Base-by-base conservation (phyloP, 2,797 vertebrate genomes). In the Sebastes goodei region DNA sequence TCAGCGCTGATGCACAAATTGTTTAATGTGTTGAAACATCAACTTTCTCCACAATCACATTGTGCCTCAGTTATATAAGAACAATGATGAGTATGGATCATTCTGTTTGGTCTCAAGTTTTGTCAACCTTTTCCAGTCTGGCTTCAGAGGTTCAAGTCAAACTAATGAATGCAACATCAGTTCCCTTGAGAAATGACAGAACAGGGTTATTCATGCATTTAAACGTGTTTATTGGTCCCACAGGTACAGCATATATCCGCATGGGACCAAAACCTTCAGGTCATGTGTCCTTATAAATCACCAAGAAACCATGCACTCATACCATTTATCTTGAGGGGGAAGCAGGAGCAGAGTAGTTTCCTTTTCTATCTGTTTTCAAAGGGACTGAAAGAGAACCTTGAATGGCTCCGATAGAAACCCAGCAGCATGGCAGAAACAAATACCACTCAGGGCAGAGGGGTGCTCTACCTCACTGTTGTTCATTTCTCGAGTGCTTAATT, bases 401-500 rank as follows among this genome's bases (percentile, higher is more conserved):
- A 84, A 78, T 67, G 57, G 27, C 69, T 53, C 72, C 3, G 14
- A n/a, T 5, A 72, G 60, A 82, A 83, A 71, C 53, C 30, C 21
- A 30, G 27, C 21, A 65, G 53, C 11, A n/a, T 0, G 2, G 6
- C 25, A 57, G 46, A 82, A 75, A 76, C 15, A 33, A 79, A 85
- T 66, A 76, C 33, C 75, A 11, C 74, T 76, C 14, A 14, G 27
- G 20, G 32, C 57, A 65, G 1, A 71, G 42, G 71, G 66, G 67
- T 25, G 71, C 60, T 84, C 30, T 8, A 2, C 70, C 29, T 78
- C 61, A 70, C 27, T 60, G 66, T 46, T 67, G 74, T 66, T 74
- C 35, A 66, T 77, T 55, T 81, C 65, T 56, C 38, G 17, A n/a
- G 66, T 69, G 62, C 53, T 71, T 78, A 57, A 75, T 71, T 81